Evolutionary conservation across 1,140 invertebrate genomes (phyloP).

Genomic region (Drosophila leontia): DNA sequence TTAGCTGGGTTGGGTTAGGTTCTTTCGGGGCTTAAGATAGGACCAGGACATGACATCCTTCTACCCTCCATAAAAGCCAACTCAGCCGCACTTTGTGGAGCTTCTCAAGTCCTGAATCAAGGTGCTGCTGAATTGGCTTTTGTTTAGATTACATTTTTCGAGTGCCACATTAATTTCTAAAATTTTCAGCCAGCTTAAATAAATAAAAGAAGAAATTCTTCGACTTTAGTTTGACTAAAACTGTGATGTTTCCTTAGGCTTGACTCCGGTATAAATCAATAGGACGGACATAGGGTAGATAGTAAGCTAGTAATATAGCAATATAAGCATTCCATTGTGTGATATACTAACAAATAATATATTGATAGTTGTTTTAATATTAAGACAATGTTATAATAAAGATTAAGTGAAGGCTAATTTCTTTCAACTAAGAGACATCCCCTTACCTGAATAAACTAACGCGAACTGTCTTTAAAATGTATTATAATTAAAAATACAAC

Average conservation of each 20-base stretch:
- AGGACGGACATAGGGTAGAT: constrained; percentile 40
- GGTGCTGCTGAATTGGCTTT: constrained; percentile 78
- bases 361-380: constrained; percentile 28
- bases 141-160: constrained; percentile 29
- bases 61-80: constrained; percentile 60
- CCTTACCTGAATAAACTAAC: constrained; percentile 18
- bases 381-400: constrained; percentile 16
- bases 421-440: neutral
- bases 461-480: neutral
- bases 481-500: neutral
- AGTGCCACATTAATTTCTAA: constrained; percentile 52
- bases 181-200: constrained; percentile 50
- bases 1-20: constrained; percentile 28
- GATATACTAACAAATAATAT: constrained; percentile 42
- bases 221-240: constrained; percentile 73
- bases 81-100: constrained; percentile 63
- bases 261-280: constrained; percentile 3
- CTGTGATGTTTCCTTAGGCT: constrained; percentile 69
- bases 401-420: neutral
- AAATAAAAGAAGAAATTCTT: constrained; percentile 46
- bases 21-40: constrained; percentile 13
- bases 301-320: constrained; percentile 23
- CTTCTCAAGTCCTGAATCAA: constrained; percentile 10
- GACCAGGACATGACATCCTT: constrained; percentile 30
- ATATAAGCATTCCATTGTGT: constrained; percentile 30